Evolutionary conservation across 2,888 invertebrate genomes (phyloP).

Genomic region (Pardosa pseudoannulata): DNA sequence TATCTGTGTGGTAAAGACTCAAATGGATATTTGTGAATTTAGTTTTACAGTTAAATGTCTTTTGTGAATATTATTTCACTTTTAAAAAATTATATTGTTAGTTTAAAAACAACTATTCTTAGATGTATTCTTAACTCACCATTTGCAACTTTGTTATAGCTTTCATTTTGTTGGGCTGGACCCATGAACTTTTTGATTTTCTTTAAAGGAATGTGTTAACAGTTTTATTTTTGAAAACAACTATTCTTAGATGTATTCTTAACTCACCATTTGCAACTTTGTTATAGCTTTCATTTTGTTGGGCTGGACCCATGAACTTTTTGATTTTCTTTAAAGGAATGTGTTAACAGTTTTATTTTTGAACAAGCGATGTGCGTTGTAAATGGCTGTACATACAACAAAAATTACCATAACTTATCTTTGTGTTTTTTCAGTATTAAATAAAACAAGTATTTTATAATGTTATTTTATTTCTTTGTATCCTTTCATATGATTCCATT

Average conservation of each 20-base stretch:
- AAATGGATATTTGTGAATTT: no score
- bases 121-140: not conserved
- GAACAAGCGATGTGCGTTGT: not conserved
- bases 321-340: not conserved
- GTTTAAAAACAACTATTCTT: no score
- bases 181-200: not conserved
- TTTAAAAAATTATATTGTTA: no score
- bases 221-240: no score
- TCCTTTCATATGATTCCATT: no score
- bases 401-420: not conserved
- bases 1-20: no score
- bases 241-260: not conserved
- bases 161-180: not conserved
- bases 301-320: not conserved
- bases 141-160: no score
- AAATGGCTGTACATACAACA: not conserved
- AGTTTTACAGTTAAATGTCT: no score
- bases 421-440: not conserved
- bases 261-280: not conserved
- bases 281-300: no score
- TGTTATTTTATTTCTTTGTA: no score
- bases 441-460: slow-evolving; percentile 4
- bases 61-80: no score
- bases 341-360: not conserved
- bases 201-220: not conserved